Base-by-base conservation (phyloP, 2,797 vertebrate species). In the Catamblyrhynchus diadema region DNA sequence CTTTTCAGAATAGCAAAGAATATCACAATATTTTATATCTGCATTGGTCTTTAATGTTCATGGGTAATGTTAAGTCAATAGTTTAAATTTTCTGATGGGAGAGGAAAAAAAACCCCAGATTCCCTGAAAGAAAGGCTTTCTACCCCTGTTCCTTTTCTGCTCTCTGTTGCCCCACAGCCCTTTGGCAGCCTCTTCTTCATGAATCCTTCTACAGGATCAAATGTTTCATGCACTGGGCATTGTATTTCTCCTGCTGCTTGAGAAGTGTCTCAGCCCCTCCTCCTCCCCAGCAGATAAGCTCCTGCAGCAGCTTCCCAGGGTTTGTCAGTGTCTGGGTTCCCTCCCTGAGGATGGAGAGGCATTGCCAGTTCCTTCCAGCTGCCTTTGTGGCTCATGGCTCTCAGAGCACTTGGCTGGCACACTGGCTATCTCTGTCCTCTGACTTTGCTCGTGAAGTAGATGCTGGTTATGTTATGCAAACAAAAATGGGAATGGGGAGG, bases 21-120 rank as follows among this genome's bases (percentile, higher is more conserved):
- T 90, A 59, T 65, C 45, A 39, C 35, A 32, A 27, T 66, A 4
- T 37, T 91, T 83, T 89, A 10, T 80, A 60, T 78, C 39, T 89
- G 74, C 25, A 33, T 81, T 88, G 94, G 44, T 90, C 75, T 95
- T 91, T 88, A 62, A 91, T 79, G 42, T 69, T 77, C 18, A 41
- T 30, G 45, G 14, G 53, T 94, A 90, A 90, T 41, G 74, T 92
- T 78, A 87, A 94, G 67, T 77, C 54, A 83, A 57, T 44, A 48
- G 39, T 90, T 97, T 91, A 95, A 88, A 92, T 95, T 90, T 95
- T 86, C 48, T 95, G 51, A 32, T 77, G 53, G 23, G 51, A 28
- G 47, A 28, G 57, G 37, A 5, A 14, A 61, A 37, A 66, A 33
- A 42, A 60, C 8, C 18, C n/a, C 30, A 25, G 33, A 37, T 48